Evolutionary conservation across 2,888 invertebrate genomes (phyloP), one percentile per base, ranked within the genome.

Genomic region (Gandaritis pyraliata): DNA sequence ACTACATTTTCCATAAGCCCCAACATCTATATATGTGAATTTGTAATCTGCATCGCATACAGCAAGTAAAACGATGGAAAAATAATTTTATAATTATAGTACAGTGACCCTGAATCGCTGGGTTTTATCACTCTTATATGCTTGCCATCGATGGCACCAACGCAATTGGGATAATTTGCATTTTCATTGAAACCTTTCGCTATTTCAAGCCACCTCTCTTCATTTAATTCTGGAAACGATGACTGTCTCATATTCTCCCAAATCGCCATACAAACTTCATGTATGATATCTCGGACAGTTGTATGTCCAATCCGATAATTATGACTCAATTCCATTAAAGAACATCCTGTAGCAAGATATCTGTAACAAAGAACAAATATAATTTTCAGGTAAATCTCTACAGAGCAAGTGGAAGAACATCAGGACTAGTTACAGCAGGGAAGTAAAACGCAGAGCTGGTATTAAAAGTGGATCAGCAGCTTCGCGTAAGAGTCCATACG

Each of bases 401-500:
- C 72, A 73, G 64, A 66, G 66, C 68, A 74, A 72, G 68, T 73
- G 74, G 72, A 74, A 75, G 64, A 76, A 76, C 67, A 73, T 74
- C 61, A 72, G 72, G 53, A 41, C 39, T 41, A 41, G 39, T 49
- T 49, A 49, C 48, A 48, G 71, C 73, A 55, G 55, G 55, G 55
- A 55, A 64, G 61, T 70, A 70, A 69, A 69, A 69, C 68, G 72
- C 68, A 68, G 65, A 69, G 65, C 68, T 60, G 70, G 71, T 68
- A 43, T 58, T 66, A 70, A 71, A 72, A 73, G 72, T 68, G 73
- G 73, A 66, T 70, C 71, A 64, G 74, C 73, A 72, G 69, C 72
- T 69, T 65, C 60, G 67, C 72, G 70, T 43, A 57, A 57, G 41
- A 41, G 41, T 57, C 57, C 57, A 30, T 57, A 57, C 30, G 57